These are phyloP conservation scores for Bombylius major DNA, from an alignment of 2,888 invertebrate genomes.

Conservation along the genomic window DNA sequence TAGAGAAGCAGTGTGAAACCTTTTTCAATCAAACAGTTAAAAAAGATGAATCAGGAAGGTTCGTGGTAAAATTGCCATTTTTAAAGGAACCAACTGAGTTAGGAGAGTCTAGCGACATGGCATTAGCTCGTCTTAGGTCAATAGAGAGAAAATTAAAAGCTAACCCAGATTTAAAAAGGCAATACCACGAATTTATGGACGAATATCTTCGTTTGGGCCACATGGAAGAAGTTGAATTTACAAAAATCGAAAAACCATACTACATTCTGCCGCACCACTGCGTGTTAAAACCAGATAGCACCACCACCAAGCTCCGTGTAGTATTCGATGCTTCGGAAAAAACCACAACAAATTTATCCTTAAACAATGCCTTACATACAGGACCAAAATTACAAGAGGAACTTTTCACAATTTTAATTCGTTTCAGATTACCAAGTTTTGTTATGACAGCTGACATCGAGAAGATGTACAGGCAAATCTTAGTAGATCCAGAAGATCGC, in stretches of 20 bases:
- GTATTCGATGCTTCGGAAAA: background rate
- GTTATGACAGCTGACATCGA: slow-evolving; percentile 14
- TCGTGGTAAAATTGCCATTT: too few relatives aligned
- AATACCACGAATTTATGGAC: background rate
- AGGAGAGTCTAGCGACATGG: too few relatives aligned
- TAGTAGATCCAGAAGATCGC: slow-evolving; percentile 9
- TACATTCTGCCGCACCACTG: background rate
- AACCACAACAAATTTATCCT: background rate
- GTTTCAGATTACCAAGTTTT: background rate
- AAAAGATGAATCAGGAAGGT: too few relatives aligned
- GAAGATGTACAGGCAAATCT: slow-evolving; percentile 20
- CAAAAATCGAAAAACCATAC: background rate
- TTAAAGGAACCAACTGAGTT: too few relatives aligned
- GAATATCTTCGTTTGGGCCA: background rate
- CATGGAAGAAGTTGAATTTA: background rate
- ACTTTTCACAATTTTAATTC: background rate
- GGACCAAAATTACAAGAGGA: background rate
- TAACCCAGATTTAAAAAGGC: background rate
- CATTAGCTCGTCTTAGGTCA: too few relatives aligned
- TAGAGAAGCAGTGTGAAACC: background rate
- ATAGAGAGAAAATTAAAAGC: too few relatives aligned
- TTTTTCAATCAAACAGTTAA: too few relatives aligned
- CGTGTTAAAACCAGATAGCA: background rate
- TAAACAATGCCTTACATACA: background rate
- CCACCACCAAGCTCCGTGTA: background rate